phyloP scores from a whole-genome alignment of 2,888 invertebrate genomes.

The Schizotus pectinicornis region DNA sequence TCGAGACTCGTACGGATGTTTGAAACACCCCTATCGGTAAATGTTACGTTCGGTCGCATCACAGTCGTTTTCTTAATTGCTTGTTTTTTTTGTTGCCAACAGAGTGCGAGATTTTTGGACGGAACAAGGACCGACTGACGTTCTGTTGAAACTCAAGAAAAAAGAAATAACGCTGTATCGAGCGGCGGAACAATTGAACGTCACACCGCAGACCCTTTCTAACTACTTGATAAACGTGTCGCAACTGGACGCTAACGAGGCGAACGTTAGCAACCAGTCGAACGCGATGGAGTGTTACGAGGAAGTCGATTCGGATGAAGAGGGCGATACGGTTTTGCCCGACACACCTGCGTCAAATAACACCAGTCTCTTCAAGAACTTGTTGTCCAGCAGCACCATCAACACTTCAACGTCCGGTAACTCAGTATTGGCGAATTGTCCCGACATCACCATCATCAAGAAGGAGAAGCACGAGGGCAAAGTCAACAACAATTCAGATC shows the following conservation, averaged over 20 bases:
- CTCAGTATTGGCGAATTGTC: conserved; percentile 62
- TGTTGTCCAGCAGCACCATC: conserved; percentile 26
- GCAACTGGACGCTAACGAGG: conserved; percentile 59
- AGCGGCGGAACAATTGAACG: conserved; percentile 77
- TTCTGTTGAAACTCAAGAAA: conserved; percentile 71
- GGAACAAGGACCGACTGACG: conserved; percentile 77
- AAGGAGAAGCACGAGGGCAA: conserved; percentile 62
- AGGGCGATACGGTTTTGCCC: conserved; percentile 60
- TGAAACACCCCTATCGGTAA: conserved; percentile 86
- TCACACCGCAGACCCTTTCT: conserved; percentile 75
- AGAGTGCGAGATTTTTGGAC: conserved; percentile 79
- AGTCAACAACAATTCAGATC: conserved; percentile 59
- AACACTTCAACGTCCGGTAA: conserved; percentile 52
- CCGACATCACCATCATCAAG: conserved; percentile 67
- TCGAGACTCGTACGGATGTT: conserved; percentile 86
- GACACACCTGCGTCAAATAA: conserved; percentile 57
- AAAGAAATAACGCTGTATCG: conserved; percentile 76
- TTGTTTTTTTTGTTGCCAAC: conserved; percentile 37
- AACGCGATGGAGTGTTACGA: conserved; percentile 57
- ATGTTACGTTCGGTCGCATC: too few relatives aligned
- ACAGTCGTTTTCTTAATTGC: too few relatives aligned
- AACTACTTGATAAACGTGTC: conserved; percentile 70
- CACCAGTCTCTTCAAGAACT: conserved; percentile 50
- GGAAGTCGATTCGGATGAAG: conserved; percentile 58
- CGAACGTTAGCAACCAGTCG: conserved; percentile 56